Base-by-base conservation (phyloP, 2,113 vertebrate species). In the Megaceryle maxima region DNA sequence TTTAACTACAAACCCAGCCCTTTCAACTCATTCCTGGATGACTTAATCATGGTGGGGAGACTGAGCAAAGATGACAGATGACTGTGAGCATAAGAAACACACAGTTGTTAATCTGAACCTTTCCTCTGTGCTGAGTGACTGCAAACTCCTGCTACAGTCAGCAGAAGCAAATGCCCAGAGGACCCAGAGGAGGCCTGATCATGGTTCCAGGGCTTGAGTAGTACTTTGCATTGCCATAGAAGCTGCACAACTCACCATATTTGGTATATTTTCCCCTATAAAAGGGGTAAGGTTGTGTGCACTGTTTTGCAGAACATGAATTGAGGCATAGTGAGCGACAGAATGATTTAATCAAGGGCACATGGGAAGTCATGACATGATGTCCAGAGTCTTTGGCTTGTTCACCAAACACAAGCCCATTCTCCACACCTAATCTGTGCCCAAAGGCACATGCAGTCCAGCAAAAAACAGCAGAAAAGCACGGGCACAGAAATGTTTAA, bases 61-160 rank as follows among this genome's bases (percentile, higher is more conserved):
- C 51, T 57, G 44, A 87, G 56, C 50, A 43, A 90, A 80, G 83
- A 72, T 80, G 79, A 83, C 88, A 89, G 95, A 94, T 76, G 70
- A 55, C 50, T 69, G 76, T 51, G 79, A 84, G 67, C 29, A 4
- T 11, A 41, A 68, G 83, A 63, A 91, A 56, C 9, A 41, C 29
- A 21, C 28, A 25, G 46, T 33, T 87, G 72, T 77, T 94, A 70
- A 84, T 46, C 26, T 33, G 62, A 69, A 64, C 79, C 46, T 88
- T 72, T 89, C 74, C 69, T 75, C 78, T 59, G 44, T 0, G 0
- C 66, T 41, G 55, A 44, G 44, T 37, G 87, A 94, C 70, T 41
- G 4, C 4, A 56, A 81, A 59, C 68, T 86, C 46, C 90, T 81
- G 51, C 60, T 41, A 24, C 0, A 0, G 59, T 39, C 37, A 55